phyloP scores from a whole-genome alignment of 2,113 vertebrate species.

The Chamaetylas fuelleborni region DNA sequence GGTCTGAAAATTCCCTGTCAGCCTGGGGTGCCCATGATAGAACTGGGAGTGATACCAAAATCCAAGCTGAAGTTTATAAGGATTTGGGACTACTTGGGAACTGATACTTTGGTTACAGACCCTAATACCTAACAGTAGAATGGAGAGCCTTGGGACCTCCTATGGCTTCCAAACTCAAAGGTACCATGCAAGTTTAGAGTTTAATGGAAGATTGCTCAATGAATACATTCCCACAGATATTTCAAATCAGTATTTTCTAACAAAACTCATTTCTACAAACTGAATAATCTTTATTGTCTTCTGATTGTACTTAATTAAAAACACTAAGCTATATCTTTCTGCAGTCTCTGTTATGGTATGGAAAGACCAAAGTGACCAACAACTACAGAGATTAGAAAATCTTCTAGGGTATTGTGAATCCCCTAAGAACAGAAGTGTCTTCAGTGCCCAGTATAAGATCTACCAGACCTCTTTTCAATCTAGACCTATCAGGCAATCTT shows the following conservation, averaged over 20 bases:
- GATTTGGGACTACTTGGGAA: neutral
- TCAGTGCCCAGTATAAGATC: neutral
- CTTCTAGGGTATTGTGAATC: neutral
- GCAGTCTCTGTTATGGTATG: neutral
- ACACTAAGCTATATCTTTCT: neutral
- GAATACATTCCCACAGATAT: neutral
- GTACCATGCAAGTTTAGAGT: neutral
- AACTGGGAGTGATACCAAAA: neutral
- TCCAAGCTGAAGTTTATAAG: neutral
- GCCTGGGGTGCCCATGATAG: neutral
- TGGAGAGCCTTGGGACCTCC: neutral
- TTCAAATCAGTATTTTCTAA: neutral
- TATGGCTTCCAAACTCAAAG: neutral
- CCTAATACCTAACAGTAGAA: neutral
- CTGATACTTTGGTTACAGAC: neutral
- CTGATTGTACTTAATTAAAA: neutral
- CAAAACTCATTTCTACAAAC: neutral
- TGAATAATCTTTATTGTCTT: neutral
- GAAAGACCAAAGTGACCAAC: neutral
- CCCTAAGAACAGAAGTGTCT: neutral
- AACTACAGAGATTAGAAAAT: neutral
- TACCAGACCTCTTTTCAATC: neutral
- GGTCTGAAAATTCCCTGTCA: neutral
- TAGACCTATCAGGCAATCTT: neutral
- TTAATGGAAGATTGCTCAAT: neutral